Conservation (phyloP, 2,797 vertebrate genomes). For the Acipenser oxyrinchus region DNA sequence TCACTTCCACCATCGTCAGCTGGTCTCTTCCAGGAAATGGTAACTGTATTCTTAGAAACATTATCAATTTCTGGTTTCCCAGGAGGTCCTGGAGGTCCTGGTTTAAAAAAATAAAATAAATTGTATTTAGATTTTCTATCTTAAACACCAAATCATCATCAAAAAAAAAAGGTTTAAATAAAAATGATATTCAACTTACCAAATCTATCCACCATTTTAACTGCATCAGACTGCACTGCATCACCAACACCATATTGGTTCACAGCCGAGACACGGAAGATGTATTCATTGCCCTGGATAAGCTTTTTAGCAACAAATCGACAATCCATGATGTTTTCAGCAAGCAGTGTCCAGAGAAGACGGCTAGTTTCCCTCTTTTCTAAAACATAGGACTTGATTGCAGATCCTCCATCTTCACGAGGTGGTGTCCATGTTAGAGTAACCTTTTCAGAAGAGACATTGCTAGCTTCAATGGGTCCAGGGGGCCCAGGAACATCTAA, state of each 20-base stretch:
- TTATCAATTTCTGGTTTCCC: slow-evolving; percentile 87
- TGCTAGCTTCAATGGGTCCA: slow-evolving; percentile 83
- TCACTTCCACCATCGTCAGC: slow-evolving; percentile 89
- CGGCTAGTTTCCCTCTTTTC: slow-evolving; percentile 97
- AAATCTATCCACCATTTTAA: slow-evolving; percentile 93
- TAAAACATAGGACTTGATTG: slow-evolving; percentile 82
- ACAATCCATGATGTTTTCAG: slow-evolving; percentile 84
- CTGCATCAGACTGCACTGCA: slow-evolving; percentile 80
- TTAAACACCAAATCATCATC: background rate
- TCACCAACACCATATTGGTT: slow-evolving; percentile 89
- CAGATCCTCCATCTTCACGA: slow-evolving; percentile 84
- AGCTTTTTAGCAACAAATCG: slow-evolving; percentile 89
- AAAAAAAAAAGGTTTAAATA: slow-evolving; percentile 4
- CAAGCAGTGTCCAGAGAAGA: slow-evolving; percentile 89
- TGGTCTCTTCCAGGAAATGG: slow-evolving; percentile 88
- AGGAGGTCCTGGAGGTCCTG: slow-evolving; percentile 92
- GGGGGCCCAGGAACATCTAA: slow-evolving; percentile 87
- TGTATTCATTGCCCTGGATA: slow-evolving; percentile 94
- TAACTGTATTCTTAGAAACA: slow-evolving; percentile 76
- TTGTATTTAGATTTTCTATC: no score
- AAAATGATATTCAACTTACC: slow-evolving; percentile 62
- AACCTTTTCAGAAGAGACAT: slow-evolving; percentile 88
- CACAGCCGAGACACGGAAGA: slow-evolving; percentile 93
- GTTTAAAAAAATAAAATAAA: background rate
- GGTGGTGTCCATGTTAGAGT: slow-evolving; percentile 88